Evolutionary conservation across 2,888 invertebrate species (phyloP), one percentile per base, ranked within the genome.

Genomic region (Brachylomia viminalis): DNA sequence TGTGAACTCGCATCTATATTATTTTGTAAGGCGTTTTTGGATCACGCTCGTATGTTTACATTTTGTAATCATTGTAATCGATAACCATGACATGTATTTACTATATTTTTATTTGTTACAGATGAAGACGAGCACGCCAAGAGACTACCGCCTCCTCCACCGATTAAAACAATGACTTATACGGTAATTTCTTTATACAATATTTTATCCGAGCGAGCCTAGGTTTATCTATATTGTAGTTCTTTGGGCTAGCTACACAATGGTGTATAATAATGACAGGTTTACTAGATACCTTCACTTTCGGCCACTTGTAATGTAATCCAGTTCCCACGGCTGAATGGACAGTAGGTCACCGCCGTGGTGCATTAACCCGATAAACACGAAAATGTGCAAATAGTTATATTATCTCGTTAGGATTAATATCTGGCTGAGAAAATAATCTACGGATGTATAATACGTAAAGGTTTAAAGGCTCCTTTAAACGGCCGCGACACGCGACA

Each of bases 141-240:
- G 93, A 97, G 97, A 92, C 96, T 97, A 92, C 97, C 97, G 80
- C 97, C 97, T 79, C 96, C 97, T 80, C 97, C 98, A 76, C 98
- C 98, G 59, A 97, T 98, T 90, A 98, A 98, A 95, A 98, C 98
- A 89, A 97, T 97, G 95, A 97, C 97, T 88, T 98, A 98, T 92
- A 98, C 97, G 96, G 98, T 98, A 94, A 97, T 97, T 97, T 71
- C n/a, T 65, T 69, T 65, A 33, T 5, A 33, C 4, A 64, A 68
- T 42, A 68, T 58, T 67, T 38, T 64, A 77, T 61, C 15, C 20
- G 7, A n/a, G 13, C 11, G 2, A 33, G 45, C 17, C 23, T 56
- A 38, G n/a, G 17, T 20, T 27, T 65, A 72, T 61, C 30, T 38
- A 62, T 49, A 67, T 33, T 62, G 3, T 45, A n/a, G 23, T 30